Base-by-base conservation (phyloP, 2,888 invertebrate species). In the Amiota communis region DNA sequence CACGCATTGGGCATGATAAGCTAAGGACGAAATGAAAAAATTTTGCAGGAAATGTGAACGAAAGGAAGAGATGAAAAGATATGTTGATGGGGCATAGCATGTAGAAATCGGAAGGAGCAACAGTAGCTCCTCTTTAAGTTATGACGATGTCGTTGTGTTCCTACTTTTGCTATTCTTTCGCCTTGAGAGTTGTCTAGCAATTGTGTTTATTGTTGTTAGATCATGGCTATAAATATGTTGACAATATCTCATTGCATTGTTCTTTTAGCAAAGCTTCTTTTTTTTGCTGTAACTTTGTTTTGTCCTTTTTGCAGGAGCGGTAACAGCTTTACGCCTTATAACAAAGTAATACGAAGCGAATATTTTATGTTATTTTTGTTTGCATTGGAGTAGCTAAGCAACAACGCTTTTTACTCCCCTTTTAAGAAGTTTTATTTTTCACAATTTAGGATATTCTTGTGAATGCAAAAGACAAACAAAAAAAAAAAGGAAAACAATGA, bases 151-250 rank as follows among this genome's bases (percentile, higher is more conserved):
- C 13, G 13, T 51, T 53, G 8, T 12, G n/a, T 51, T n/a, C 49
- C 48, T 9, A 51, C 23, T 8, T n/a, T 53, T 23, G 23, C 51
- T 17, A 13, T 12, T 20, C 67, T 23, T 68, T 51, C 11, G 15
- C 2, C 20, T 57, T 36, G 3, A 36, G 36, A 36, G 36, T 59
- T 59, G 59, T 10, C 51, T 68, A 10, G 17, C 23, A 20, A 23
- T 59, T 63, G 36, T 47, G 15, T 63, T 20, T 20, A 72, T 72
- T 72, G 71, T 72, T 72, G 71, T 72, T 72, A 72, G 71, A 72
- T 71, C 71, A 71, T 49, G 49, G 65, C 71, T 65, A 65, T 72
- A 72, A 72, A 72, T 72, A 72, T 72, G 71, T 72, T 72, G 71
- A 65, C 71, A 72, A 72, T 72, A 68, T 68, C 67, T 68, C 67